Evolutionary conservation across 2,797 vertebrate genomes (phyloP), one percentile per base, ranked within the genome.

Genomic region (Novumbra hubbsi): DNA sequence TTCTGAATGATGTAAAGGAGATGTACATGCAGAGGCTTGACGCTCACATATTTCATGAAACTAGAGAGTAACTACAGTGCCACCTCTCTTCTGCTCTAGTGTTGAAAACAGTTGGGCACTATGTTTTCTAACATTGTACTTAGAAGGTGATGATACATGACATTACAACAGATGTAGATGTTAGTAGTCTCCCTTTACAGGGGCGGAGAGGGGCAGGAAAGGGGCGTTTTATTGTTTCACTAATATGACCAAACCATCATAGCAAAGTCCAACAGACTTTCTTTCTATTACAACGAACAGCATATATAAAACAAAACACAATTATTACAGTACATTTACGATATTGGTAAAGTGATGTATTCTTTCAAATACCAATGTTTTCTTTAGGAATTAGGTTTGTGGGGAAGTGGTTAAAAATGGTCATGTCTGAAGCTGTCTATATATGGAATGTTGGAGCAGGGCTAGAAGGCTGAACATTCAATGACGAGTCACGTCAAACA

Each of bases 11-110:
- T 66, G 34, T 38, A 9, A n/a, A 63, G 62, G 15, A 28, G 52
- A 7, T 21, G 52, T 27, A 41, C 64, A 66, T 34, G 64, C 30
- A 34, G 30, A 66, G 64, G 32, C 64, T 66, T 66, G 64, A 69
- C 68, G 8, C 12, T 27, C 45, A 69, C 45, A 21, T 69, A 69
- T 69, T 28, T 69, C 45, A 50, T 49, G 67, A 24, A 69, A 30
- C 50, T 2, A 28, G 41, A 49, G 67, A 68, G 30, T n/a, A 41
- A n/a, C 55, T 57, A 57, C 55, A 57, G n/a, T 50, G 21, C 24
- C 45, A 24, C 34, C n/a, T 11, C 24, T 28, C 28, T 64, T 14
- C 62, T 64, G 62, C 16, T 30, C 9, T 15, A 1, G 62, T 30
- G 28, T 32, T 64, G 62, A 64, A 64, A 64, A 30, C 62, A 64